Conservation (phyloP, 2,113 vertebrate species). For the Machaerirhynchus nigripectus region DNA sequence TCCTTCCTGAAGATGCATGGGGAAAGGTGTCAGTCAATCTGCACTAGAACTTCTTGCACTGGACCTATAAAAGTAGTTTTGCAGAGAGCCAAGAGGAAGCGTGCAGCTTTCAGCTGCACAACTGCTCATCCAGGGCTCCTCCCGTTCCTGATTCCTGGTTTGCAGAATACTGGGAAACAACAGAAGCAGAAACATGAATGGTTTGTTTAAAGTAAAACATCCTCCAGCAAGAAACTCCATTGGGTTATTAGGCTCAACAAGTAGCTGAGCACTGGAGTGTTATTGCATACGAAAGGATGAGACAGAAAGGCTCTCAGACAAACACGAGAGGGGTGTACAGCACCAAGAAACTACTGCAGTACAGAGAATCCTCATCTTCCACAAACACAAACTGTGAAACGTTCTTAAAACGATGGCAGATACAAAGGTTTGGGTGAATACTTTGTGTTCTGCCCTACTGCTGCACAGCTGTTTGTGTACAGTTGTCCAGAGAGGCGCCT, state of each 20-base stretch:
- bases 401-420: neutral
- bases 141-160: slow-evolving; percentile 32
- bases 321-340: neutral
- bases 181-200: slow-evolving; percentile 19
- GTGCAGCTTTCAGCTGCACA: neutral
- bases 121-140: neutral
- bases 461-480: neutral
- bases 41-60: neutral
- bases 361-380: neutral
- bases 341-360: neutral
- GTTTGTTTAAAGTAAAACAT: slow-evolving; percentile 59
- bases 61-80: neutral
- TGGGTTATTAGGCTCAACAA: neutral
- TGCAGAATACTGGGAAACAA: slow-evolving; percentile 58
- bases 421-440: neutral
- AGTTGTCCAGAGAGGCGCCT: neutral
- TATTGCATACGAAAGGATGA: neutral
- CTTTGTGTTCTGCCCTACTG: neutral
- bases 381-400: neutral
- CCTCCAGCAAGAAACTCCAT: neutral
- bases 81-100: neutral
- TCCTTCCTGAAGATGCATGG: neutral
- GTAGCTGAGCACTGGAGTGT: neutral
- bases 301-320: neutral
- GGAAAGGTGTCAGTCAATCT: neutral